Base-by-base conservation (phyloP, 2,888 invertebrate genomes). In the Lathronympha strigana region DNA sequence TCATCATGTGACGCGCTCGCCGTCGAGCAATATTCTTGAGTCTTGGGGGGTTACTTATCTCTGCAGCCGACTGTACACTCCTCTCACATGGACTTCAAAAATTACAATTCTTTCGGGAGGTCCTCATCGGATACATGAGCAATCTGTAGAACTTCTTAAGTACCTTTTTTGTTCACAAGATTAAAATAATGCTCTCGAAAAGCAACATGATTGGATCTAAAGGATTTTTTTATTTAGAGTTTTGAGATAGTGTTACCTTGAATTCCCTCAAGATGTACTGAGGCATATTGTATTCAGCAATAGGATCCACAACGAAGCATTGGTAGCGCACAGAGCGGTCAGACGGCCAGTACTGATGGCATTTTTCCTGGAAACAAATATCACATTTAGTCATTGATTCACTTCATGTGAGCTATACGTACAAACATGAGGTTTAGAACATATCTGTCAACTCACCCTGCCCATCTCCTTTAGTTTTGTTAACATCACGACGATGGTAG, bases 211-310 rank as follows among this genome's bases (percentile, higher is more conserved):
- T 21, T 49, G 15, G 47, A 47, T 47, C 17, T 13, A 8, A 25
- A n/a, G n/a, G n/a, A n/a, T n/a, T n/a, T 21, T 23, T 21, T n/a
- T 4, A 47, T 47, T 23, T 13, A 47, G 19, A 4, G 43, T 3
- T 15, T n/a, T n/a, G 15, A 31, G 23, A 21, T 13, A 31, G 11
- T 36, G 0, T 67, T 76, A 94, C 94, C 94, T 99, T 99, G 93
- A 99, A 99, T 92, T 99, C 99, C 76, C 99, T 94, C 80, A 99
- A 93, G 82, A 99, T 98, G 87, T 99, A 99, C 87, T 98, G 98
- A 31, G 99, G 98, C 99, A 99, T 99, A 87, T 99, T 99, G 90
- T 99, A 99, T 87, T 99, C 99, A 5, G 99, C 98, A 78, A 99
- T 99, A 11, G 99, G 99, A 88, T 99, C 99, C 21, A 99, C 99